These are phyloP conservation scores for Luperina testacea DNA, from an alignment of 2,888 invertebrate genomes.

Conservation along the genomic window DNA sequence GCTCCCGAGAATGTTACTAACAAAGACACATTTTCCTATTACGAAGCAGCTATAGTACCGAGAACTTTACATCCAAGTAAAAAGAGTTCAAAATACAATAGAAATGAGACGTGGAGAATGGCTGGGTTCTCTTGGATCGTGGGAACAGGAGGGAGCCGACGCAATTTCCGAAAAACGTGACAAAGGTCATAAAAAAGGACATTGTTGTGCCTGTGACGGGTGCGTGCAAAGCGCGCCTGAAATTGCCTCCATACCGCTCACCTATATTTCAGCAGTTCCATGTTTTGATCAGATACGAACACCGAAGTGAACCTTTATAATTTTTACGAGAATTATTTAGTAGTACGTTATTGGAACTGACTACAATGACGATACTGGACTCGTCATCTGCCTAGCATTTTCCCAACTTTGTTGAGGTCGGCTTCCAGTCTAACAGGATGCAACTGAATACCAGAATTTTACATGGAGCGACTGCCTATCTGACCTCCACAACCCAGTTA, in stretches of 20 bases:
- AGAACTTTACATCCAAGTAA: conserved; percentile 57
- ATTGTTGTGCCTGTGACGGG: conserved; percentile 62
- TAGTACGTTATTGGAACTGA: neutral
- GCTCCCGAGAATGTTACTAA: conserved; percentile 59
- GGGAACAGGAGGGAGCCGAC: conserved; percentile 67
- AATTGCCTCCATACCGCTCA: conserved; percentile 46
- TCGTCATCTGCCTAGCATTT: no score
- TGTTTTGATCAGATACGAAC: conserved; percentile 36
- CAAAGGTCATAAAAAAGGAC: conserved; percentile 80
- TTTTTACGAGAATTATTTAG: neutral
- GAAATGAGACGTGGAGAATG: conserved; percentile 39
- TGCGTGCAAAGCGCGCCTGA: conserved; percentile 58
- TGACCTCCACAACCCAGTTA: no score
- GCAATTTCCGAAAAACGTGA: conserved; percentile 82
- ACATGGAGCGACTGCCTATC: no score
- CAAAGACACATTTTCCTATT: conserved; percentile 59
- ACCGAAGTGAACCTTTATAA: neutral
- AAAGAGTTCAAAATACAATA: conserved; percentile 69
- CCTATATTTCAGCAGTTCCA: conserved; percentile 47
- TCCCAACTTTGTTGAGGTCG: no score
- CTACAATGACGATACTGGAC: neutral
- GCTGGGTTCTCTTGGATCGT: conserved; percentile 70
- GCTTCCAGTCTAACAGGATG: no score
- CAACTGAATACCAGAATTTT: no score
- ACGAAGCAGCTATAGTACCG: conserved; percentile 40